A percentile compares a stretch with the other conserved stretches of the same genome.
phyloP scores from a whole-genome alignment of 2,888 invertebrate species.

The Acanthosoma haemorrhoidale region DNA sequence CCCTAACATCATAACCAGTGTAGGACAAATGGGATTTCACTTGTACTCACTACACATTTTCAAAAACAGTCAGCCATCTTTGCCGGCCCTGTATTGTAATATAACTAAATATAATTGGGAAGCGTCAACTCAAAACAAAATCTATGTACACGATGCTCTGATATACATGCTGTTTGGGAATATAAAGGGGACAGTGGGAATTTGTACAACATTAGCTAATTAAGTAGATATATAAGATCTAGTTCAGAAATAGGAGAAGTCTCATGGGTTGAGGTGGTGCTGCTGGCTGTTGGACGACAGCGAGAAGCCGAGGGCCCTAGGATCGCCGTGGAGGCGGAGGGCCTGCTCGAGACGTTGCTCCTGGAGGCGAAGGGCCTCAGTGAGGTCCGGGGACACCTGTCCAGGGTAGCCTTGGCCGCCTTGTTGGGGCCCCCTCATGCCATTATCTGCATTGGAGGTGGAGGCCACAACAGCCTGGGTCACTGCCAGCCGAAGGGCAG shows the following conservation, averaged over 20 bases:
- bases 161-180: slow-evolving; percentile 20
- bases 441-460: slow-evolving; percentile 40
- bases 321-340: slow-evolving; percentile 71
- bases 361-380: slow-evolving; percentile 65
- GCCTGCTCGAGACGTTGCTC: slow-evolving; percentile 80
- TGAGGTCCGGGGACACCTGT: slow-evolving; percentile 63
- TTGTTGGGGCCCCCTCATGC: slow-evolving; percentile 45
- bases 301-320: slow-evolving; percentile 72
- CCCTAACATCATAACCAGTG: too few relatives aligned
- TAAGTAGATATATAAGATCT: slow-evolving; percentile 37
- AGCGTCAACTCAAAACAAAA: slow-evolving; percentile 23
- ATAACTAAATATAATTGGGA: slow-evolving; percentile 12
- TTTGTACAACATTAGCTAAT: slow-evolving; percentile 24
- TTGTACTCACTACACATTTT: not conserved
- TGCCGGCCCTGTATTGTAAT: not conserved
- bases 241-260: slow-evolving; percentile 42
- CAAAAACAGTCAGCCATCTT: not conserved
- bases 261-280: slow-evolving; percentile 43
- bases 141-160: slow-evolving; percentile 28
- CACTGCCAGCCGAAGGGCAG: slow-evolving; percentile 73
- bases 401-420: slow-evolving; percentile 49
- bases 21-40: not conserved
- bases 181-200: slow-evolving; percentile 18
- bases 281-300: slow-evolving; percentile 47
- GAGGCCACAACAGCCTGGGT: slow-evolving; percentile 58